Percentiles rank a stretch among this genome's conserved stretches.
phyloP scores from a whole-genome alignment of 2,888 invertebrate species.

The Limnephilus auricula region DNA sequence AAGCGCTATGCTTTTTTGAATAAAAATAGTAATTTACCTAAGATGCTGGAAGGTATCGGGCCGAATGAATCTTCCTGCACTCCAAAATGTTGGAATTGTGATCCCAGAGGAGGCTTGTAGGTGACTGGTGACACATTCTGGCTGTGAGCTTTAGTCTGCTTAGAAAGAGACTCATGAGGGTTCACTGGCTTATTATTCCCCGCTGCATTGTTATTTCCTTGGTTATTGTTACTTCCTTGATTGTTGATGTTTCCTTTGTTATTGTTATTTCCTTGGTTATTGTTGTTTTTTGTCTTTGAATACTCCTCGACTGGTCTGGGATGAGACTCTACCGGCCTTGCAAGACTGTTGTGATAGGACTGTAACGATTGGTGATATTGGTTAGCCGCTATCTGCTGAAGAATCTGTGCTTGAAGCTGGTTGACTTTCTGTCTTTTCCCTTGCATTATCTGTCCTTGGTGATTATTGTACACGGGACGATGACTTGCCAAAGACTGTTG shows the following conservation, averaged over 20 bases:
- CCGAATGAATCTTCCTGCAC: constrained; percentile 71
- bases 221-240: background rate
- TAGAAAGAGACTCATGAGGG: constrained; percentile 68
- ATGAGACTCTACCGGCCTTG: constrained; percentile 73
- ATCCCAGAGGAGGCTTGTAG: constrained; percentile 63
- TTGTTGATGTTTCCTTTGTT: constrained; percentile 21
- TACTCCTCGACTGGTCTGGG: constrained; percentile 71
- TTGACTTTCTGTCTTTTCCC: constrained; percentile 71
- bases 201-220: constrained; percentile 46
- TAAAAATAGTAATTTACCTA: constrained; percentile 71
- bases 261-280: constrained; percentile 24
- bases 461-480: constrained; percentile 72
- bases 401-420: constrained; percentile 70
- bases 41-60: constrained; percentile 72
- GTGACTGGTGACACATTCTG: constrained; percentile 67
- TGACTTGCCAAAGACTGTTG: constrained; percentile 73
- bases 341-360: constrained; percentile 59
- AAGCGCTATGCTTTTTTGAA: background rate
- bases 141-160: constrained; percentile 68
- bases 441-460: constrained; percentile 65
- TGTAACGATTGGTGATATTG: constrained; percentile 68
- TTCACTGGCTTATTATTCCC: constrained; percentile 73
- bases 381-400: constrained; percentile 73
- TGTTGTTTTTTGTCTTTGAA: constrained; percentile 67
- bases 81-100: constrained; percentile 71